Evolutionary conservation across 2,113 vertebrate species (phyloP).

Genomic region (Capreolus pygargus): DNA sequence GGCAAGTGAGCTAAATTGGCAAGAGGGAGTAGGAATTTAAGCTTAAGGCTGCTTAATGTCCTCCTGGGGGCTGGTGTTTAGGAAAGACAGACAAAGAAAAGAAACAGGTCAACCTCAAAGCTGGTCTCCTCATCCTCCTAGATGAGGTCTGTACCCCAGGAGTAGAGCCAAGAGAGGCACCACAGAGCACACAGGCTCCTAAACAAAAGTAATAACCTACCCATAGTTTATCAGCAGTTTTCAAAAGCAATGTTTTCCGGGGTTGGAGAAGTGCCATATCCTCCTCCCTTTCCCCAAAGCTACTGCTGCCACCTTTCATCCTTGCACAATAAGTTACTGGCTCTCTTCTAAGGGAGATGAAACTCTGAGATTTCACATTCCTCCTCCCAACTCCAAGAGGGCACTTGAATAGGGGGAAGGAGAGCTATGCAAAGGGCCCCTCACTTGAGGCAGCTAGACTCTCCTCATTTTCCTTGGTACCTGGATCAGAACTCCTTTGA

Average conservation of each 20-base stretch:
- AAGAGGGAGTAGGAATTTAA: slow-evolving; percentile 60
- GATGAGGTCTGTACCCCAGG: slow-evolving; percentile 55
- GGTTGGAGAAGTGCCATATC: slow-evolving; percentile 68
- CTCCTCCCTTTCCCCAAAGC: slow-evolving; percentile 62
- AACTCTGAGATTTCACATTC: slow-evolving; percentile 52
- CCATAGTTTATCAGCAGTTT: slow-evolving; percentile 69
- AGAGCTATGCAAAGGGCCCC: slow-evolving; percentile 33
- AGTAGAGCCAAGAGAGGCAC: slow-evolving; percentile 69
- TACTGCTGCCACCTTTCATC: slow-evolving; percentile 69
- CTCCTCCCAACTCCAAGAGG: slow-evolving; percentile 41
- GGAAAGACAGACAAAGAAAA: slow-evolving; percentile 63
- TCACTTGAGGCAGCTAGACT: slow-evolving; percentile 25
- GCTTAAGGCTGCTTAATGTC: slow-evolving; percentile 67
- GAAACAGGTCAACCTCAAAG: slow-evolving; percentile 72
- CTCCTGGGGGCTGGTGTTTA: slow-evolving; percentile 54
- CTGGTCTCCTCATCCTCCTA: slow-evolving; percentile 66
- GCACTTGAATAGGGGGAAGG: not conserved
- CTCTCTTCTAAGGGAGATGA: slow-evolving; percentile 61
- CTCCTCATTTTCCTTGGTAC: slow-evolving; percentile 46
- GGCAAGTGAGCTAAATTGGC: slow-evolving; percentile 46
- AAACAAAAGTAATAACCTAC: slow-evolving; percentile 70
- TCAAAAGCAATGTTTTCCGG: slow-evolving; percentile 68
- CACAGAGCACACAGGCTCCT: slow-evolving; percentile 50
- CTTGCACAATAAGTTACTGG: slow-evolving; percentile 13
- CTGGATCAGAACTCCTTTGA: slow-evolving; percentile 33